Evolutionary conservation across 2,888 invertebrate genomes (phyloP), one percentile per base, ranked within the genome.

Genomic region (Nezara viridula): DNA sequence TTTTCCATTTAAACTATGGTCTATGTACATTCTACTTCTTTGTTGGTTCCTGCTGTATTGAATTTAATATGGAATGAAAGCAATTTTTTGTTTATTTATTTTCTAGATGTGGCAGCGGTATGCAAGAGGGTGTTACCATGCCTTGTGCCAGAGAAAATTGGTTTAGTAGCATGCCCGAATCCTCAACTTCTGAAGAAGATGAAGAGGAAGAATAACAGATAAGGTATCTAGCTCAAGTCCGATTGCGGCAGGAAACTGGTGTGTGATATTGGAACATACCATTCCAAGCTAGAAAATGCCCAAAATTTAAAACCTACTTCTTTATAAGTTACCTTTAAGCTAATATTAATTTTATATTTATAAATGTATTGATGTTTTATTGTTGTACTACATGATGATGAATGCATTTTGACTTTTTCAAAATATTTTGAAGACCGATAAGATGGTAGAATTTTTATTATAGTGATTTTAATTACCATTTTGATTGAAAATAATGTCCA

Each of bases 101-200:
- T 85, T 85, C 85, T 60, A 89, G 89, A 52, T 88, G 89, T 37
- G 60, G 88, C 24, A 90, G 66, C 73, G 89, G 90, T 85, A 85
- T 90, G 32, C 90, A 90, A 89, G 90, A 86, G 40, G 90, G 90
- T 40, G 90, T 90, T 37, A 88, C 90, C 24, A 90, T 90, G 86
- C 89, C 90, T 9, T 91, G 93, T 91, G 93, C 93, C 91, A 93
- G 94, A 90, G 94, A 94, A 91, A 94, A 94, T 92, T 94, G 94
- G 94, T 94, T 94, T 92, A 94, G 93, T 92, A 93, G 94, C 77
- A 94, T 94, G 94, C 94, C 94, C 90, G 94, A 93, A 92, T 94
- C 94, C 91, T 94, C 94, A 49, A 94, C 94, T 87, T 93, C 93
- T 90, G 93, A 93, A 77, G 93, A 93, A 90, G 93, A 93, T 92